Evolutionary conservation across 2,888 invertebrate genomes (phyloP).

Genomic region (Eupithecia pulchellata): DNA sequence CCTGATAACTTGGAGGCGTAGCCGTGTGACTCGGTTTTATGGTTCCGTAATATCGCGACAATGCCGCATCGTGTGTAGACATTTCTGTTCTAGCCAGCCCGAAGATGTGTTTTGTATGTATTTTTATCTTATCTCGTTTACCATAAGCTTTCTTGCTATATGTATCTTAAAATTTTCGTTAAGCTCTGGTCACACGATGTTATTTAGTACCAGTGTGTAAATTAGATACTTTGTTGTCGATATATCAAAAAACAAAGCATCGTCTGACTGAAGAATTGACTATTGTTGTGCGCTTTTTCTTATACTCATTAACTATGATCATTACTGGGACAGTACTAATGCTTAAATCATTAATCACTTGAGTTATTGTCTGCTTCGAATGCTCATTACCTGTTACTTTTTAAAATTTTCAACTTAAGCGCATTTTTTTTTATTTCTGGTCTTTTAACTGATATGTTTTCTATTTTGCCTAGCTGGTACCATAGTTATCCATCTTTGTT

Average conservation of each 20-base stretch:
- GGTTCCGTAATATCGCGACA: conserved; percentile 46
- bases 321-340: conserved; percentile 40
- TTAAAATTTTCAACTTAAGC: not conserved
- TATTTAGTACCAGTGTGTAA: conserved; percentile 9
- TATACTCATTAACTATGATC: conserved; percentile 40
- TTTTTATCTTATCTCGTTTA: conserved; percentile 35
- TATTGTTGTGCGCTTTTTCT: conserved; percentile 40
- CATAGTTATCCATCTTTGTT: conserved; percentile 13
- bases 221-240: conserved; percentile 18
- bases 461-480: not conserved
- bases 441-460: not conserved
- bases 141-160: conserved; percentile 31
- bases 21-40: conserved; percentile 47
- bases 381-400: conserved; percentile 35
- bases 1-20: conserved; percentile 55
- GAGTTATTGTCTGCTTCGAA: conserved; percentile 41
- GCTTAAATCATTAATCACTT: conserved; percentile 46
- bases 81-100: conserved; percentile 38
- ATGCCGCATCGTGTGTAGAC: conserved; percentile 37
- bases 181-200: conserved; percentile 30
- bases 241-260: conserved; percentile 33
- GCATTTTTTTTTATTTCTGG: not conserved
- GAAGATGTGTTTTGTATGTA: conserved; percentile 30
- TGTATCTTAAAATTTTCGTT: conserved; percentile 24
- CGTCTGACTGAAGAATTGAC: conserved; percentile 29